These are phyloP conservation scores for Pholis gunnellus DNA, from an alignment of 2,113 vertebrate genomes.

Conservation along the genomic window DNA sequence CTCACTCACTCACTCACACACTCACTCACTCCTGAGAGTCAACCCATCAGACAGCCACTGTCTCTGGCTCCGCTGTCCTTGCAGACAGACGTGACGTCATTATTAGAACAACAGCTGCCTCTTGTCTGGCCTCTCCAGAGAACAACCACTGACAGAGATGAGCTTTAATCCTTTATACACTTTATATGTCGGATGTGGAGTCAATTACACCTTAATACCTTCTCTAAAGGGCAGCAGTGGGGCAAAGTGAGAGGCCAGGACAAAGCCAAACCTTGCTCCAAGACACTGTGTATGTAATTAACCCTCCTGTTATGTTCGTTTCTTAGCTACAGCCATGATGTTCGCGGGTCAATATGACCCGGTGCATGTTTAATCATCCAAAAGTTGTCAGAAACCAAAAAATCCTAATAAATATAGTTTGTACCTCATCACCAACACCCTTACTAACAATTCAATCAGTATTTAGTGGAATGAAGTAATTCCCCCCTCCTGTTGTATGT, in stretches of 20 bases:
- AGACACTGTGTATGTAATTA: background rate
- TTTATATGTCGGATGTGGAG: background rate
- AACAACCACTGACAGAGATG: slow-evolving; percentile 13
- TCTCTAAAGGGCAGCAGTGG: background rate
- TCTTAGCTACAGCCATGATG: too few relatives aligned
- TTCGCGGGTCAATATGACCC: too few relatives aligned
- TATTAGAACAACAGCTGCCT: slow-evolving; percentile 38
- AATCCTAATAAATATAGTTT: too few relatives aligned
- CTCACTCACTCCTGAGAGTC: background rate
- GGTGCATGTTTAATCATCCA: too few relatives aligned
- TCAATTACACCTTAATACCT: slow-evolving; percentile 1
- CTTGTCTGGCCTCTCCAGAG: slow-evolving; percentile 39
- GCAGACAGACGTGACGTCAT: slow-evolving; percentile 55
- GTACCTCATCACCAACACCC: too few relatives aligned
- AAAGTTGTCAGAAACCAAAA: too few relatives aligned
- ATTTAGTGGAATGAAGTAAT: too few relatives aligned
- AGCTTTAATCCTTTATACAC: slow-evolving; percentile 24
- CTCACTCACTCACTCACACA: background rate
- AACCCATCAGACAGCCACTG: slow-evolving; percentile 15
- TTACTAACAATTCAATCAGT: too few relatives aligned
- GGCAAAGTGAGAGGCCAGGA: background rate
- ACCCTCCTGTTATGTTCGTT: too few relatives aligned
- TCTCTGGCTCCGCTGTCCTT: slow-evolving; percentile 23
- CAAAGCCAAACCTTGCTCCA: too few relatives aligned
- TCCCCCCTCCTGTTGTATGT: too few relatives aligned